Evolutionary conservation across 2,113 vertebrate species (phyloP), one percentile per base, ranked within the genome.

Genomic region (Epinephelus cyanopodus): DNA sequence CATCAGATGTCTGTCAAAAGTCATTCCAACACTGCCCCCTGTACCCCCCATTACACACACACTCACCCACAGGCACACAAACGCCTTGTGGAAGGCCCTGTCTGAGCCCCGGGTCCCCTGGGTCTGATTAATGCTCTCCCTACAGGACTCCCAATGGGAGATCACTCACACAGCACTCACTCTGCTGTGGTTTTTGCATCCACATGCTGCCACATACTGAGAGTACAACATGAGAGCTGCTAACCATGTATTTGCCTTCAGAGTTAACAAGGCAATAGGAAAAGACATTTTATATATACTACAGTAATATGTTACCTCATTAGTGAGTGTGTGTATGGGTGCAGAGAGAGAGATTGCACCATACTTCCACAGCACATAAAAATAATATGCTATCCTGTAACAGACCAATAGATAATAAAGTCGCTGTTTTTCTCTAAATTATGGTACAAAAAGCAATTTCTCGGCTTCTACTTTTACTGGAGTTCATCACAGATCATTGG

Each of bases 101-200:
- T 85, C 62, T 91, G 78, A 83, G 80, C 69, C 67, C 4, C 3
- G 45, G 61, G 76, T 84, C 82, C 85, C 79, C 23, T 48, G 82
- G 69, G 89, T 84, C 91, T 92, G 92, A 94, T 93, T 93, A 92
- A 91, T 90, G 83, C 80, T 81, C 79, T 83, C 89, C 80, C 92
- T 75, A 68, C 81, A 82, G 90, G 88, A 73, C 61, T 87, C 85
- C 87, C 89, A 42, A 33, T 83, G 80, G 84, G 89, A 87, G 81
- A 83, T 87, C 86, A 69, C 73, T 83, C 39, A 81, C 83, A 70
- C 85, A 65, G 71, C 72, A 63, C 77, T 86, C 74, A 50, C 66
- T 73, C 27, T 21, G 52, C 79, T 85, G 58, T 79, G 65, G 50
- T 61, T 54, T 68, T 73, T 61, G 45, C 63, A 60, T 48, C 25